phyloP scores from a whole-genome alignment of 2,888 invertebrate species.

The Gari tellinella region DNA sequence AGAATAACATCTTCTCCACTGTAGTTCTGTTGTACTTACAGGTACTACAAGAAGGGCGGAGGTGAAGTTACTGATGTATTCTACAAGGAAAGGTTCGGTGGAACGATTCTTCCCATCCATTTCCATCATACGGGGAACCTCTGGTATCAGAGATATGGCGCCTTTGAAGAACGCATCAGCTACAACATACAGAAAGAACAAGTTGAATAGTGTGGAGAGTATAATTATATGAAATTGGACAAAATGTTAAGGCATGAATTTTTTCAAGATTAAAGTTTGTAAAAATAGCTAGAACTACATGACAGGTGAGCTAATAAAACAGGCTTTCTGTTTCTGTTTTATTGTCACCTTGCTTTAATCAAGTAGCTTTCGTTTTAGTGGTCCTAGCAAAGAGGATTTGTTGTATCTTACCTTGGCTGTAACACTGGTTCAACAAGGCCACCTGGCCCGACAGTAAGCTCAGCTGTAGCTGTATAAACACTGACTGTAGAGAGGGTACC shows the following conservation, averaged over 20 bases:
- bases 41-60: conserved; percentile 94
- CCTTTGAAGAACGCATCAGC: conserved; percentile 98
- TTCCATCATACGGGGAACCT: conserved; percentile 90
- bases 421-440: conserved; percentile 94
- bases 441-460: conserved; percentile 95
- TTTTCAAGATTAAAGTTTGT: too few relatives aligned
- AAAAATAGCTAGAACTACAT: too few relatives aligned
- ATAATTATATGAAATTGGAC: too few relatives aligned
- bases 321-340: too few relatives aligned
- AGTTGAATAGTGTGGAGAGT: too few relatives aligned
- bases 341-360: too few relatives aligned
- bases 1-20: too few relatives aligned
- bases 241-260: too few relatives aligned
- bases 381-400: too few relatives aligned
- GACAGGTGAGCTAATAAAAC: too few relatives aligned
- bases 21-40: conserved; percentile 77
- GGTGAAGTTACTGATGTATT: conserved; percentile 89
- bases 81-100: conserved; percentile 87
- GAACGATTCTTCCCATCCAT: conserved; percentile 90
- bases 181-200: too few relatives aligned
- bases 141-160: conserved; percentile 90
- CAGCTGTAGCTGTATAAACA: conserved; percentile 92
- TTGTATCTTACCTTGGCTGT: conserved; percentile 89
- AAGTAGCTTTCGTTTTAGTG: too few relatives aligned
- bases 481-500: conserved; percentile 94